Base-by-base conservation (phyloP, 2,888 invertebrate genomes). In the Rotaria socialis region DNA sequence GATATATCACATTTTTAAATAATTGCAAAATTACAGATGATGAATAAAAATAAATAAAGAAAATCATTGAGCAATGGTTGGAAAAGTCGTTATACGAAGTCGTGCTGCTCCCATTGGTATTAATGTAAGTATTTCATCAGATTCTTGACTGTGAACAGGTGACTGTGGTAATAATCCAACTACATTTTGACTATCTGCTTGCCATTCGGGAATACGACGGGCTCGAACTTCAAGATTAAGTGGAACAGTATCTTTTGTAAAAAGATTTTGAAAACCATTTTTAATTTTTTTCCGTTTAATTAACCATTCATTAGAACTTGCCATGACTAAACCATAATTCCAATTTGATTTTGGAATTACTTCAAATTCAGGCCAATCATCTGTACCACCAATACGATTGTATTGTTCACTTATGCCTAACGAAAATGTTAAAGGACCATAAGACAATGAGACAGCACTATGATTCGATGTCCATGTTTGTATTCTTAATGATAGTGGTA, bases 301-400 rank as follows among this genome's bases (percentile, higher is more conserved):
- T n/a, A n/a, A 47, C 22, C 47, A 80, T 47, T 80, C 47, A 22
- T 80, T n/a, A 2, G 4, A 6, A n/a, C 2, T 47, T 35, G 35
- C 5, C n/a, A 47, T 19, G 4, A 47, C 24, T n/a, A 80, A 47
- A 47, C 80, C 80, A 80, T 80, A 80, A 47, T 80, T 80, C 80
- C 80, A 80, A n/a, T 80, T 47, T n/a, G 80, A 80, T 80, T 80
- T 24, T n/a, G 80, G 4, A 24, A 43, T 47, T 3, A 80, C 80
- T 80, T 80, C 80, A n/a, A 41, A 80, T 80, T 80, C 80, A 8
- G 80, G 80, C 80, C 80, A 80, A n/a, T 47, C 47, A 43, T 80
- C 80, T 80, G 80, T 80, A 47, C 80, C 80, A 47, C 80, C 80
- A 80, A 80, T 80, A 24, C 47, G 80, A 80, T 80, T 47, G 10